Percentiles rank a stretch among this genome's conserved stretches.
These are phyloP conservation scores for Ceratosolen fusciceps DNA, from an alignment of 1,140 invertebrate genomes.

Conservation along the genomic window DNA sequence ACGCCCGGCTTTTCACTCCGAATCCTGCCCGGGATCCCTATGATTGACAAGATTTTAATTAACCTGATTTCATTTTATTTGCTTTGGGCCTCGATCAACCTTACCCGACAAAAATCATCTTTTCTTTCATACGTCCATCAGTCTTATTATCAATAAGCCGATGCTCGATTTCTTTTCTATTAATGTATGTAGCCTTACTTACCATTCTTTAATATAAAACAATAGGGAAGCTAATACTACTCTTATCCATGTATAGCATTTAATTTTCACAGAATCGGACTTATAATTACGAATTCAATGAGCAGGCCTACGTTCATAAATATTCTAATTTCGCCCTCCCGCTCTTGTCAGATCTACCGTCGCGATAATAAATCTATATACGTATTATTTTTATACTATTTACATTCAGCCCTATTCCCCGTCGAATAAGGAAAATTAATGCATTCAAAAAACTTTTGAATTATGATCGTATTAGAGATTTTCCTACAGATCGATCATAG, in stretches of 20 bases:
- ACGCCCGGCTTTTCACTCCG: not conserved
- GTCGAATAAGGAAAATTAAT: not conserved
- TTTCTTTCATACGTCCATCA: not conserved
- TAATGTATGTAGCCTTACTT: not conserved
- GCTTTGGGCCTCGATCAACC: not conserved
- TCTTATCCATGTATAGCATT: not conserved
- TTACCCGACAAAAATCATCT: not conserved
- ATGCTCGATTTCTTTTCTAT: not conserved
- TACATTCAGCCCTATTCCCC: not conserved
- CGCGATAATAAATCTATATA: not conserved
- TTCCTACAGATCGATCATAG: too few relatives aligned
- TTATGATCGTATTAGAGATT: not conserved
- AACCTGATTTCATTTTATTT: conserved; percentile 4
- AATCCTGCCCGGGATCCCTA: not conserved
- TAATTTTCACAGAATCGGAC: not conserved
- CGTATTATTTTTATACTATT: not conserved
- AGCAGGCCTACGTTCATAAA: not conserved
- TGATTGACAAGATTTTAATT: conserved; percentile 10
- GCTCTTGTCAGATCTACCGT: too few relatives aligned
- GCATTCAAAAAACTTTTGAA: not conserved
- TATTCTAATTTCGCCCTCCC: not conserved
- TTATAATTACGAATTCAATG: not conserved
- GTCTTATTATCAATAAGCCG: not conserved
- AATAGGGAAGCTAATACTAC: not conserved
- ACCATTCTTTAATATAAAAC: not conserved